Evolutionary conservation across 2,888 invertebrate species (phyloP).

Genomic region (Drosophila monieri): DNA sequence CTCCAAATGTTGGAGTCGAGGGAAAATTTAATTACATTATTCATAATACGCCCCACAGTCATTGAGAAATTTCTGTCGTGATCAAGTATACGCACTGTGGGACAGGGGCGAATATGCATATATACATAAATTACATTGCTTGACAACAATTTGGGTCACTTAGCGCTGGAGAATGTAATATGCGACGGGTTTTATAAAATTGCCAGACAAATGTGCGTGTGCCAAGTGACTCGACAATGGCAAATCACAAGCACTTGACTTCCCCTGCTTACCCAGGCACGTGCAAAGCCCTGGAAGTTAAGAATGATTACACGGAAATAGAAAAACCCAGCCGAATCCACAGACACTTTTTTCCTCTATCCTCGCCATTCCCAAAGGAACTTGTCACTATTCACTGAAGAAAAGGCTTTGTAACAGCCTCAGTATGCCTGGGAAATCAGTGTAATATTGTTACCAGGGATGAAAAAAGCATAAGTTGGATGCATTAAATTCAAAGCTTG

Average conservation of each 20-base stretch:
- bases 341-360: conserved; percentile 12
- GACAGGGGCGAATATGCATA: conserved; percentile 2
- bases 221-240: conserved; percentile 47
- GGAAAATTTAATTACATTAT: conserved; percentile 71
- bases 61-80: conserved; percentile 35
- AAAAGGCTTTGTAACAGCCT: conserved; percentile 6
- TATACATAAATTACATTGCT: conserved; percentile 37
- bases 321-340: conserved; percentile 2
- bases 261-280: conserved; percentile 38
- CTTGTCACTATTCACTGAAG: conserved; percentile 17
- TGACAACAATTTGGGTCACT: conserved; percentile 69
- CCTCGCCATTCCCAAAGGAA: conserved; percentile 15
- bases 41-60: conserved; percentile 49
- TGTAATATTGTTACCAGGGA: background rate
- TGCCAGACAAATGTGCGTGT: conserved; percentile 55
- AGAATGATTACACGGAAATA: conserved; percentile 47
- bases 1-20: conserved; percentile 25
- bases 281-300: conserved; percentile 20
- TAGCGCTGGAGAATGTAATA: conserved; percentile 56
- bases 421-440: background rate
- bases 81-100: conserved; percentile 65
- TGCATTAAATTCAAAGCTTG: background rate
- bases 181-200: conserved; percentile 56
- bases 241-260: conserved; percentile 51
- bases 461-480: background rate